Evolutionary conservation across 1,140 invertebrate species (phyloP), one percentile per base, ranked within the genome.

Genomic region (Chlorops oryzae): DNA sequence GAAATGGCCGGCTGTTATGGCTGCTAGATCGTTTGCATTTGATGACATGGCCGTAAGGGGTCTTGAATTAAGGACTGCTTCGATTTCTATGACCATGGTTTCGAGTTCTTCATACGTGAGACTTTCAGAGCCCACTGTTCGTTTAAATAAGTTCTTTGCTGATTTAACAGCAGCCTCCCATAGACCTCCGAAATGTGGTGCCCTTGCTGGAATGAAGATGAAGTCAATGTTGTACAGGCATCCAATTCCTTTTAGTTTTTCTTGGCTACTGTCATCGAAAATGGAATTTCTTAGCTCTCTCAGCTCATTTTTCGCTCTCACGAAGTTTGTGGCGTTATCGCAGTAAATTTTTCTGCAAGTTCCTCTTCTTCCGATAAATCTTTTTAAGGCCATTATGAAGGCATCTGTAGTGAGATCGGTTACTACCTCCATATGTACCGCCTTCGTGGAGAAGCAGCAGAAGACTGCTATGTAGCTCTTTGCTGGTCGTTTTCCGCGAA

Each of bases 381-480:
- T 39, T 18, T 51, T 37, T 5, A 59, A 47, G 0, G 58, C 57
- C 9, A 25, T 34, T 0, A 61, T 22, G 34, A 69, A 65, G 0
- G 40, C 46, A 0, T 40, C 25, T 1, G 56, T 46, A 0, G 61
- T 48, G 3, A 61, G 53, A 23, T 63, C 56, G 2, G 38, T 24
- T 2, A 62, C 61, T 0, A 55, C 37, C 40, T 70, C 63, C 1
- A 70, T 35, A 48, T 65, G 63, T 1, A 65, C 53, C 9, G 64
- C 64, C 37, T 61, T 62, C 9, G 59, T 58, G 2, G 43, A 18
- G 6, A 64, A 48, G 24, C 56, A 62, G 7, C 54, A 42, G 24
- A 62, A 64, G 0, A 61, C 28, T 0, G 34, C 20, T 13, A 58
- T 28, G n/a, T 51, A 63, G n/a, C 15, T 17, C 21, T 53, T 53